Evolutionary conservation across 2,888 invertebrate genomes (phyloP), one percentile per base, ranked within the genome.

Genomic region (Holacanthella duospinosa): DNA sequence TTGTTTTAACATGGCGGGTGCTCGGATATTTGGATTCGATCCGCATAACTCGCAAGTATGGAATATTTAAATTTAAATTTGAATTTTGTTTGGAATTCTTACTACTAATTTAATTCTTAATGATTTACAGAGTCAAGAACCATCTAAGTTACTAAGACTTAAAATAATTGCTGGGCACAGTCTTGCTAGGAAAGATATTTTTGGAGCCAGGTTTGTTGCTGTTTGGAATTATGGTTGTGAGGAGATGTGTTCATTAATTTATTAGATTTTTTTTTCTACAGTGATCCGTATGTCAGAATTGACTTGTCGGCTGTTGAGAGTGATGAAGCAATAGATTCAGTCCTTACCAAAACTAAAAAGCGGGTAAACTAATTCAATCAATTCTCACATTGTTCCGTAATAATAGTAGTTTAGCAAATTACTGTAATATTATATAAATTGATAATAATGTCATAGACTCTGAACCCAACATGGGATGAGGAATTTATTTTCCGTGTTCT

Each of bases 401-500:
- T 21, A 25, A 29, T 24, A 21, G 21, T 43, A 26, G 43, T 43
- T 44, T n/a, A n/a, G n/a, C n/a, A 2, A 25, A 1, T 59, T 19
- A 26, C 9, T 55, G 0, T 25, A 28, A 26, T 21, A 53, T 56
- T 64, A 64, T 43, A 12, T 48, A 19, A 28, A 36, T 64, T 60
- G 68, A 62, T 72, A 48, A 71, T 66, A 71, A 66, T 73, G 70
- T 84, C 85, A 70, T 82, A 93, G 90, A 94, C 94, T 62, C 81
- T 97, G 72, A 95, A 95, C 83, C 97, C 97, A 74, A 83, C 86
- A 78, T 97, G 97, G 97, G 89, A 93, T 80, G 93, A 96, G 81
- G 94, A 95, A 82, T 95, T 95, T 80, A 82, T 93, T 77, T 94
- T 97, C 80, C 84, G 91, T 81, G 94, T 94, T 43, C 91, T 92